phyloP scores from a whole-genome alignment of 2,113 vertebrate genomes.

The Mustela lutreola region DNA sequence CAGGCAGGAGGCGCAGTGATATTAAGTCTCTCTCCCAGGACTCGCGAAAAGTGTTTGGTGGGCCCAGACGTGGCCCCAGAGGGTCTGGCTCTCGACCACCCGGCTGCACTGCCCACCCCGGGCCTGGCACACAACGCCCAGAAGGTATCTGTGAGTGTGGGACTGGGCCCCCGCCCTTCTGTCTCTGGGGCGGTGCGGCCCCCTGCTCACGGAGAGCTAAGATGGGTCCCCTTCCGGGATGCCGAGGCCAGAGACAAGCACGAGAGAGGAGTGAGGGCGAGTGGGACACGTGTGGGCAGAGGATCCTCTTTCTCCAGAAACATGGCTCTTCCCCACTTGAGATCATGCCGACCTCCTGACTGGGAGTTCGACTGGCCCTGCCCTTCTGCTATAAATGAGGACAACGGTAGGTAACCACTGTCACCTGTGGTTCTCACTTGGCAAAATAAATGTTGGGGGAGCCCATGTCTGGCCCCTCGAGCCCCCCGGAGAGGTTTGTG shows the following conservation, averaged over 20 bases:
- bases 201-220: background rate
- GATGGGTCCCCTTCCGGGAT: too few species aligned
- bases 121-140: background rate
- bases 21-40: background rate
- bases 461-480: background rate
- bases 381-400: background rate
- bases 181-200: background rate
- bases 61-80: background rate
- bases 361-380: background rate
- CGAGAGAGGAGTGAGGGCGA: rapidly evolving
- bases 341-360: rapidly evolving
- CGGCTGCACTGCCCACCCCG: background rate
- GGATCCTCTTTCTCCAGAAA: background rate
- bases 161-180: background rate
- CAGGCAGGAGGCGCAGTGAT: background rate
- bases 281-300: rapidly evolving
- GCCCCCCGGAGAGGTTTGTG: background rate
- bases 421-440: background rate
- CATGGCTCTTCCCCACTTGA: too few species aligned
- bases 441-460: background rate
- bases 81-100: background rate
- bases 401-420: background rate
- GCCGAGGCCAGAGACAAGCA: too few species aligned
- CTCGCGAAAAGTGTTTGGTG: rapidly evolving
- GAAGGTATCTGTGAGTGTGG: rapidly evolving